Base-by-base conservation (phyloP, 35 echinoderm and acorn worm species). In the Acanthaster planci region DNA sequence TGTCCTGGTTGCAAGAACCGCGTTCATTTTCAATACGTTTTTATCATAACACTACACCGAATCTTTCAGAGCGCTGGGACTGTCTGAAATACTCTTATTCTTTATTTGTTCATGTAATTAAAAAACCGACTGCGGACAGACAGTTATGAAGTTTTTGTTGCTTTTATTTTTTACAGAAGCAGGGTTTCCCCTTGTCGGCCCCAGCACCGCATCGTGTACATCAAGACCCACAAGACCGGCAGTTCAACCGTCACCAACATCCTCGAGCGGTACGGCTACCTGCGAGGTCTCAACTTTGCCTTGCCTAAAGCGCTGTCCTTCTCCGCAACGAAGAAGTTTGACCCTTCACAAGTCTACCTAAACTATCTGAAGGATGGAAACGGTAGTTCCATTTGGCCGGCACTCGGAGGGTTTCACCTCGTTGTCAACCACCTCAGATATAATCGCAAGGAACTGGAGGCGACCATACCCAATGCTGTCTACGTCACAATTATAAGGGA, bases 401-500 rank as follows among this genome's bases (percentile, higher is more conserved):
- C 38, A 0, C 40, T 40, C 22, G 80, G 51, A 29, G 88, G 72
- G 21, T 99, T 94, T 55, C 90, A 94, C 76, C 57, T 99, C 56
- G 42, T 90, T 38, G 85, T 92, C 6, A 85, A 91, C 10, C 96
- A 99, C 79, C 59, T 80, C 2, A 68, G 82, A 8, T 99, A 92
- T 40, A 57, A 91, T 38, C 55, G 86, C 31, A 37, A 64, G 51
- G 80, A 53, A 18, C 77, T 99, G 85, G 38, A 53, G n/a, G 78
- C 91, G 14, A 94, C 94, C 89, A 50, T 40, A 14, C 89, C 96
- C 2, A 82, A 67, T 58, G 78, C 96, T 30, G 55, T 89, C 23
- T 99, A 99, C 55, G 82, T 99, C 60, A 99, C 96, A 10, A 92
- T 90, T 38, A 51, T 99, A 22, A 67, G 96, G 35, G 92, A 99